Evolutionary conservation across 2,797 vertebrate genomes (phyloP).

Genomic region (Oreonectes daqikongensis): DNA sequence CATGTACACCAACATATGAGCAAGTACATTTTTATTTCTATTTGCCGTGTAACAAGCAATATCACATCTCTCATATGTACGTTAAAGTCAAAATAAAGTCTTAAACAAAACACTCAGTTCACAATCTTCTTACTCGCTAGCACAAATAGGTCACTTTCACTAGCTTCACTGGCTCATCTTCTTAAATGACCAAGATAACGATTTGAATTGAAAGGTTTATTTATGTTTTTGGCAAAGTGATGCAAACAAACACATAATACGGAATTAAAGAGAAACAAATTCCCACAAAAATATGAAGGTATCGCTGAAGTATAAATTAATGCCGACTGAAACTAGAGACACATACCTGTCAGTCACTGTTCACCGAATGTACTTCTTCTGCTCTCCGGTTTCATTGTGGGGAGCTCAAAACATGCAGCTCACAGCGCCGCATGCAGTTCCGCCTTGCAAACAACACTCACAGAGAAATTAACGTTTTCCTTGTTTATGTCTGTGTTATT

Average conservation of each 20-base stretch:
- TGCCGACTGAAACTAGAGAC: not conserved
- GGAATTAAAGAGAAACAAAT: not conserved
- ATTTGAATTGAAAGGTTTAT: too few species aligned
- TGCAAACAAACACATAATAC: not conserved
- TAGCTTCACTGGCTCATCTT: not conserved
- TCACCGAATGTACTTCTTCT: conserved; percentile 21
- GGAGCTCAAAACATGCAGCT: not conserved
- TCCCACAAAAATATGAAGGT: not conserved
- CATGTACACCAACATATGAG: not conserved
- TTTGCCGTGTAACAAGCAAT: not conserved
- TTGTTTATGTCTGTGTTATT: too few species aligned
- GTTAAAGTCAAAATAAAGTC: not conserved
- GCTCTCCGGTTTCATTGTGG: not conserved
- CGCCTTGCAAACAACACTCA: not conserved
- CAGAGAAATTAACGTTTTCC: too few species aligned
- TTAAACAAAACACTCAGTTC: not conserved
- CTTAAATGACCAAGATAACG: not conserved
- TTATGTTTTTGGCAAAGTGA: too few species aligned
- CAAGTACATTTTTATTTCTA: not conserved
- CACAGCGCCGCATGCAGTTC: conserved; percentile 8
- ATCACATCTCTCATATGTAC: not conserved
- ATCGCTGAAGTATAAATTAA: not conserved
- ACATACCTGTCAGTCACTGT: not conserved
- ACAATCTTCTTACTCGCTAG: not conserved
- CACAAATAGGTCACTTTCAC: too few species aligned